A percentile compares a stretch with the other conserved stretches of the same genome.
These are phyloP conservation scores for Orientallactaga bullata DNA, from an alignment of 2,113 vertebrate species.

Conservation along the genomic window DNA sequence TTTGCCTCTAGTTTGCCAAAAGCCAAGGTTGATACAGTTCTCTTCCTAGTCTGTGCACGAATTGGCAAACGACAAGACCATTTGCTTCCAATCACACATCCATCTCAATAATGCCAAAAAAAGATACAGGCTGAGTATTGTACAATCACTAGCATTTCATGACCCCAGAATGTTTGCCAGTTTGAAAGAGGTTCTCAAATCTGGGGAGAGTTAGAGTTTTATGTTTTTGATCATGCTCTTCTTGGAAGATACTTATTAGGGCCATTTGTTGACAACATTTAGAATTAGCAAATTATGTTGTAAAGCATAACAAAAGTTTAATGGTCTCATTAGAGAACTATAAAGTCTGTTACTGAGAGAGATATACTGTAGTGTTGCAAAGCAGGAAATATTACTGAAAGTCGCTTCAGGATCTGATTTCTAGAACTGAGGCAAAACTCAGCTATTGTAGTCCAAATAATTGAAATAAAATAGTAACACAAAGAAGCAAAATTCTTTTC, in stretches of 20 bases:
- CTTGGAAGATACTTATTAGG: conserved; percentile 69
- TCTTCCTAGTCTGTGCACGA: conserved; percentile 35
- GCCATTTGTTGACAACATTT: conserved; percentile 72
- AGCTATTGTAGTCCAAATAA: conserved; percentile 33
- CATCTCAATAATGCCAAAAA: conserved; percentile 54
- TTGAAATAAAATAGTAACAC: neutral
- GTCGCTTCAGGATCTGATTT: conserved; percentile 15
- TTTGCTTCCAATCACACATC: conserved; percentile 71
- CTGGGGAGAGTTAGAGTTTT: conserved; percentile 4
- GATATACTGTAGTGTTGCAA: conserved; percentile 30
- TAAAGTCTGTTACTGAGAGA: conserved; percentile 68
- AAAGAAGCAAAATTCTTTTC: neutral
- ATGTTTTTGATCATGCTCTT: conserved; percentile 66
- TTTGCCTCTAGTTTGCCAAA: conserved; percentile 38
- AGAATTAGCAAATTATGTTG: conserved; percentile 72
- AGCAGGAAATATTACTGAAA: conserved; percentile 42
- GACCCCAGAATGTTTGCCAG: neutral
- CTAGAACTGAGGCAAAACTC: conserved; percentile 52
- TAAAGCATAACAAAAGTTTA: conserved; percentile 65
- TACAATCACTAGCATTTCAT: neutral
- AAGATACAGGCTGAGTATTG: conserved; percentile 13
- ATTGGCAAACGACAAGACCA: conserved; percentile 62
- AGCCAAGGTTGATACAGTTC: conserved; percentile 49
- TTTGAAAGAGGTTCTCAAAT: conserved; percentile 56
- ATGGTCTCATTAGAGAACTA: conserved; percentile 67